Evolutionary conservation across 30 jellyfish, hydroid and myxozoan genomes (phyloP).

Genomic region (Cassiopea xamachana): DNA sequence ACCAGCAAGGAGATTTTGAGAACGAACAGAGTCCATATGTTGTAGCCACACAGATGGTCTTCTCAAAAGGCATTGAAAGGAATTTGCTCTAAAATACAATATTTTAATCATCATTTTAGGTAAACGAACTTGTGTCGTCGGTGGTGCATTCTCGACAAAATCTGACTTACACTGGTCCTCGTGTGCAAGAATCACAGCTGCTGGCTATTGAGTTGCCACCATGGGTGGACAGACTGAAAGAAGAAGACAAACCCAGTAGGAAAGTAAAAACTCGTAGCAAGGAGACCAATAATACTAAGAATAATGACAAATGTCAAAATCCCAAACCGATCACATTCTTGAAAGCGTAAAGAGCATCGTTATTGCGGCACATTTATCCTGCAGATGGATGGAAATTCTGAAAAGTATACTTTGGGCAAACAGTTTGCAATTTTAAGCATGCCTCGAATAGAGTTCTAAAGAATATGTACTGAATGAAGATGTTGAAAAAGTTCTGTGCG

Average conservation of each 20-base stretch:
- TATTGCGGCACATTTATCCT: no score
- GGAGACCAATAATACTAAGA: background rate
- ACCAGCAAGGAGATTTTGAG: no score
- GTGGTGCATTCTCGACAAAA: constrained; percentile 72
- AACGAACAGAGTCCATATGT: no score
- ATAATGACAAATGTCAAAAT: background rate
- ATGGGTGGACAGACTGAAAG: constrained; percentile 43
- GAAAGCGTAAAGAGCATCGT: background rate
- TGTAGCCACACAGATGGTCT: no score
- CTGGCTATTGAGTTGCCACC: constrained; percentile 44
- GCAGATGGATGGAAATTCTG: no score
- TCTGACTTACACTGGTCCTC: constrained; percentile 66
- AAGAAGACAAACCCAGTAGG: background rate
- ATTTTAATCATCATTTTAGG: constrained; percentile 15
- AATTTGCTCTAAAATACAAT: background rate
- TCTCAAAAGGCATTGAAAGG: no score
- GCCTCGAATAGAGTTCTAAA: no score
- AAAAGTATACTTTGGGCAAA: no score
- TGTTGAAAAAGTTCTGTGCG: no score
- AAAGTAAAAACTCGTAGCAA: background rate
- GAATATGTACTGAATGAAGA: no score
- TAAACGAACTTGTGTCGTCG: constrained; percentile 71
- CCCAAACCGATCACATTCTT: constrained; percentile 16
- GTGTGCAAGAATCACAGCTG: constrained; percentile 20
- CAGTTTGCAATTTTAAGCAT: no score